Percentiles rank a stretch among this genome's conserved stretches.
Conservation (phyloP, 2,113 vertebrate genomes). For the Apistogramma diplotaenia region DNA sequence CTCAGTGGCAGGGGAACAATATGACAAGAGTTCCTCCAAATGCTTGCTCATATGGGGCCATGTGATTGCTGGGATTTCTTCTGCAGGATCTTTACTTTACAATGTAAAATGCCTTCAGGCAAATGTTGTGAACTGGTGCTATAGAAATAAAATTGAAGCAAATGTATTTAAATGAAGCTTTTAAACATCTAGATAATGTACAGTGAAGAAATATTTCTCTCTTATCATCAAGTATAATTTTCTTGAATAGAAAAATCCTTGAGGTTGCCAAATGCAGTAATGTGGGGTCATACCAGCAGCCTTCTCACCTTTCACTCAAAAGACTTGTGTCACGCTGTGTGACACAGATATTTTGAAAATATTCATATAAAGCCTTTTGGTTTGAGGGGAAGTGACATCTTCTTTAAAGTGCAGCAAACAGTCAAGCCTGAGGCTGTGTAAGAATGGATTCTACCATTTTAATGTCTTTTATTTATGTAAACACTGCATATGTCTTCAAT, state of each 20-base stretch:
- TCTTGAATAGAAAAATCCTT: background rate
- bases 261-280: background rate
- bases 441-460: constrained; percentile 14
- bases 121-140: no score
- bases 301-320: constrained; percentile 33
- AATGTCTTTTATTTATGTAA: background rate
- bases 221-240: background rate
- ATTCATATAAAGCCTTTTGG: constrained; percentile 26
- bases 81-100: no score
- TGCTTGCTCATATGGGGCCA: no score
- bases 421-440: constrained; percentile 33
- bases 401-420: constrained; percentile 45
- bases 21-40: no score
- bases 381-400: constrained; percentile 56
- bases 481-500: background rate
- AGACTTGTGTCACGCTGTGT: constrained; percentile 14
- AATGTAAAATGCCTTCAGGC: no score
- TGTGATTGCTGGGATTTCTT: no score
- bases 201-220: constrained; percentile 20
- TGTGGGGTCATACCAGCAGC: constrained; percentile 32
- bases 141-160: background rate
- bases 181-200: constrained; percentile 31
- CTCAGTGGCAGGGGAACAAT: no score
- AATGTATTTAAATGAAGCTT: background rate
- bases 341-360: constrained; percentile 45